These are phyloP conservation scores for Chrysocyon brachyurus DNA, from an alignment of 2,797 vertebrate species.

Conservation along the genomic window DNA sequence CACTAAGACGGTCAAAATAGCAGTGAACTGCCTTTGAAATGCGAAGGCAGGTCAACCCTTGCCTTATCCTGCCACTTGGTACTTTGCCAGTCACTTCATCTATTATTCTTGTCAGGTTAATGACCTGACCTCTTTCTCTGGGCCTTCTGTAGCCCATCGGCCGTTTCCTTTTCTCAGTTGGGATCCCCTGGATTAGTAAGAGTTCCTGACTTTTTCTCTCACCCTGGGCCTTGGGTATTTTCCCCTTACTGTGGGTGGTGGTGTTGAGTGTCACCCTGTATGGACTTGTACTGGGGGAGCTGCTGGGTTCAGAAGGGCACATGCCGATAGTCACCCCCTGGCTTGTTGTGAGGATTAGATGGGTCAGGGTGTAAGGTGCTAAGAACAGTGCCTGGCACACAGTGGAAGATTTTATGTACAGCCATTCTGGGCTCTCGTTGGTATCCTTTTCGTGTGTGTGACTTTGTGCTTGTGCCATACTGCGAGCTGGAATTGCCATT, in stretches of 20 bases:
- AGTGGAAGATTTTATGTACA: background rate
- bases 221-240: background rate
- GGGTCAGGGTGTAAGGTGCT: background rate
- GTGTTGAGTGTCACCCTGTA: background rate
- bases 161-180: constrained; percentile 27
- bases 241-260: background rate
- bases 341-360: background rate
- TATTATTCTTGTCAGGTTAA: constrained; percentile 43
- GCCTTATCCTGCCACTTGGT: background rate
- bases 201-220: background rate
- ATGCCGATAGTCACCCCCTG: rapidly evolving
- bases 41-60: background rate
- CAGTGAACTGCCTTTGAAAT: constrained; percentile 45
- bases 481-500: background rate
- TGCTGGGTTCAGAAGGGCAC: background rate
- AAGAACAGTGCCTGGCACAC: background rate
- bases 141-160: background rate
- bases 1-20: background rate
- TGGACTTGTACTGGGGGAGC: rapidly evolving
- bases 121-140: constrained; percentile 1
- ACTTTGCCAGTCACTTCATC: background rate
- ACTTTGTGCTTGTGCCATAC: background rate
- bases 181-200: background rate
- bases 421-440: background rate
- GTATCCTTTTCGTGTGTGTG: too few species aligned